Evolutionary conservation across 2,797 vertebrate species (phyloP).

Genomic region (Pangasius krempfi): DNA sequence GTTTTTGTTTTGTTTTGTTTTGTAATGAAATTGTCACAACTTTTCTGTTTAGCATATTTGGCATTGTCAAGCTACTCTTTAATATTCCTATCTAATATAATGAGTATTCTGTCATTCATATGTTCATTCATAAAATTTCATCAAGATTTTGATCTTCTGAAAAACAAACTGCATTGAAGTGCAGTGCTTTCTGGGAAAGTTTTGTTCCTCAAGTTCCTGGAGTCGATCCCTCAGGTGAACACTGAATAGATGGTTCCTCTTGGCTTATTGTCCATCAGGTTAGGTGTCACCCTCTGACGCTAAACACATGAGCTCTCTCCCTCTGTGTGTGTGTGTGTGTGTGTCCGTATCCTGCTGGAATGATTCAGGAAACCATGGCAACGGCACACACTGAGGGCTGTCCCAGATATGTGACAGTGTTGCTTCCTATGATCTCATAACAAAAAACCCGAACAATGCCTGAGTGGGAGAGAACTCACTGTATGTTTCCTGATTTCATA

Average conservation of each 20-base stretch:
- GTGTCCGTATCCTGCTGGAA: slow-evolving; percentile 15
- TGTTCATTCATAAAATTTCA: neutral
- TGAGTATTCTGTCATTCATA: neutral
- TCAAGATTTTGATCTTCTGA: neutral
- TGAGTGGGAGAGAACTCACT: neutral
- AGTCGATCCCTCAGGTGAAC: neutral
- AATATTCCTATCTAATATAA: neutral
- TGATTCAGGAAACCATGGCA: slow-evolving; percentile 51
- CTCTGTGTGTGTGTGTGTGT: neutral
- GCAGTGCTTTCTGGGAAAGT: neutral
- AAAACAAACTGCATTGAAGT: neutral
- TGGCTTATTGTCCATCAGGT: slow-evolving; percentile 9
- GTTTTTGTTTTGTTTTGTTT: neutral
- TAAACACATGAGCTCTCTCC: slow-evolving; percentile 27
- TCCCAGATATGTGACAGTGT: slow-evolving; percentile 48
- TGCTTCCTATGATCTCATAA: slow-evolving; percentile 54
- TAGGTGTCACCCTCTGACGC: slow-evolving; percentile 20
- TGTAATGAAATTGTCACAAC: neutral
- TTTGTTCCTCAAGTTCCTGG: neutral
- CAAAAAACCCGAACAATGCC: slow-evolving; percentile 15
- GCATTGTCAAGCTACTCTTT: too few species aligned
- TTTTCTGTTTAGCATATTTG: neutral
- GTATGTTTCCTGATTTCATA: neutral
- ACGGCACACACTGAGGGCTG: slow-evolving; percentile 41
- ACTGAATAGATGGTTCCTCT: neutral